These are phyloP conservation scores for Matsumyia berberina DNA, from an alignment of 2,888 invertebrate genomes.

Conservation along the genomic window DNA sequence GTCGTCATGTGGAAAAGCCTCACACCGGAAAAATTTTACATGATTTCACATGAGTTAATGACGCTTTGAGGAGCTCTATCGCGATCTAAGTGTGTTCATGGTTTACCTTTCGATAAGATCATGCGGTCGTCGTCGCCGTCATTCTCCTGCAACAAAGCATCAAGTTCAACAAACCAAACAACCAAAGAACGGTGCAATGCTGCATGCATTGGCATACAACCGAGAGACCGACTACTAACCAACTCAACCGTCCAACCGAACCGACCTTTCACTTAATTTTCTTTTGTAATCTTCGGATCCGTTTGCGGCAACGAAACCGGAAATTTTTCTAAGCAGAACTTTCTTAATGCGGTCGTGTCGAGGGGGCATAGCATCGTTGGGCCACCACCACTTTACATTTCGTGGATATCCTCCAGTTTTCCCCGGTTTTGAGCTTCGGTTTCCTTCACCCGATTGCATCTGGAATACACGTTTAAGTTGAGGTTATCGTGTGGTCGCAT, in stretches of 20 bases:
- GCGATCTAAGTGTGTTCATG: conserved; percentile 51
- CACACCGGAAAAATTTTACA: conserved; percentile 54
- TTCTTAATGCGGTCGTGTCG: conserved; percentile 49
- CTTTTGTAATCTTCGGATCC: conserved; percentile 61
- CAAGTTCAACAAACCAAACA: conserved; percentile 67
- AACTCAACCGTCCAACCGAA: conserved; percentile 38
- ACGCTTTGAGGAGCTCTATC: conserved; percentile 52
- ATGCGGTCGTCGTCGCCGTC: conserved; percentile 47
- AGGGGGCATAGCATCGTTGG: conserved; percentile 18
- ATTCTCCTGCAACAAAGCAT: conserved; percentile 41
- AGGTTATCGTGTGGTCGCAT: conserved; percentile 48
- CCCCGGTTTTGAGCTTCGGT: neutral
- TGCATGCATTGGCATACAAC: conserved; percentile 17
- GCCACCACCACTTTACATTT: conserved; percentile 29
- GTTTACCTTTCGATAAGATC: conserved; percentile 69
- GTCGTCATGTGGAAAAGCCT: conserved; percentile 24
- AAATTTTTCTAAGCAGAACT: conserved; percentile 57
- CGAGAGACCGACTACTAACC: conserved; percentile 12
- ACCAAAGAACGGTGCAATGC: conserved; percentile 1
- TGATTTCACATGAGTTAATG: conserved; percentile 73
- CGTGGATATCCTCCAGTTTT: conserved; percentile 26
- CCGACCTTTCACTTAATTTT: conserved; percentile 72
- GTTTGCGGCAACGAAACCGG: conserved; percentile 51
- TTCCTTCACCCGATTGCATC: conserved; percentile 37
- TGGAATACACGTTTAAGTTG: conserved; percentile 34